These are phyloP conservation scores for Rostratula benghalensis DNA, from an alignment of 2,113 vertebrate species.

Conservation along the genomic window DNA sequence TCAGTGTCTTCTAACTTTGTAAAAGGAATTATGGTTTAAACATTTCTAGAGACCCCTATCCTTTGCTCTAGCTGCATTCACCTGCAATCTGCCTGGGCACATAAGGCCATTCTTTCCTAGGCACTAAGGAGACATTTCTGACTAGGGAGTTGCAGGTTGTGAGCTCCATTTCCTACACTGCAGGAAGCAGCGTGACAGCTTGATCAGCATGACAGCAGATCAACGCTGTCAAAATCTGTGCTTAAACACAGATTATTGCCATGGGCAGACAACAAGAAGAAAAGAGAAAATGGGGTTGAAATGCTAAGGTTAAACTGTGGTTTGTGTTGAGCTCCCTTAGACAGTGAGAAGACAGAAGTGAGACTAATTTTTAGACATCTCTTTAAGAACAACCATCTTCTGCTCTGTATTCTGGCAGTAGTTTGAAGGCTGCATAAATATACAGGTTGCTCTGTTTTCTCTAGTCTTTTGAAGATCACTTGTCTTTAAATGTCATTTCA, in stretches of 20 bases:
- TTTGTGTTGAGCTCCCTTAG: background rate
- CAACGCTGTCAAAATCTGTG: background rate
- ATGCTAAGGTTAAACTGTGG: background rate
- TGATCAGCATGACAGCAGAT: slow-evolving; percentile 23
- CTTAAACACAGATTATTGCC: slow-evolving; percentile 9
- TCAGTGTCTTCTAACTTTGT: background rate
- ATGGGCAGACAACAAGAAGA: background rate
- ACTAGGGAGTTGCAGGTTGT: background rate
- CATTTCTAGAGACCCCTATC: background rate
- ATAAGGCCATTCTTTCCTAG: background rate
- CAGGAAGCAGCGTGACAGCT: slow-evolving; percentile 22
- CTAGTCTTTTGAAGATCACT: background rate
- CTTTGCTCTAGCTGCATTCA: background rate
- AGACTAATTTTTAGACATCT: background rate
- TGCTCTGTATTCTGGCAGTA: background rate
- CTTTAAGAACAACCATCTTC: background rate
- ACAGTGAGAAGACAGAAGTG: background rate
- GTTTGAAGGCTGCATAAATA: background rate
- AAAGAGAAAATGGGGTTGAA: background rate
- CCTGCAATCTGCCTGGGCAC: background rate
- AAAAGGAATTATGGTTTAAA: background rate
- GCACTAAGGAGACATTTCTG: background rate
- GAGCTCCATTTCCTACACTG: background rate
- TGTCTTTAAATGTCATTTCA: background rate
- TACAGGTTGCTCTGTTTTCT: background rate